Percentiles rank a stretch among this genome's conserved stretches.
Evolutionary conservation across 2,888 invertebrate species (phyloP).

Genomic region (Sesamia inferens): DNA sequence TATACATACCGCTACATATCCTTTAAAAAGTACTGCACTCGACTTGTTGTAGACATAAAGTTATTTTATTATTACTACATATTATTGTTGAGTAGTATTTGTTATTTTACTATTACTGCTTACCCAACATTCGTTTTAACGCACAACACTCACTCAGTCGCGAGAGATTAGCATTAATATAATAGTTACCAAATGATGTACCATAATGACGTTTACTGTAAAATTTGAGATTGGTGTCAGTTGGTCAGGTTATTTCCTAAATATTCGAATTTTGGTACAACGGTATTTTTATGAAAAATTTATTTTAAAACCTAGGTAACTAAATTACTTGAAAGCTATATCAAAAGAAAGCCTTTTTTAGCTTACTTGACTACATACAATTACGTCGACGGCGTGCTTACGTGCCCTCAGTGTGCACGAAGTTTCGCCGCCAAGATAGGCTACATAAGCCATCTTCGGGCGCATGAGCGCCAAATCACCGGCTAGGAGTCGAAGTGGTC

Average conservation of each 20-base stretch:
- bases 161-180: constrained; percentile 1
- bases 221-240: constrained; percentile 39
- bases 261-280: background rate
- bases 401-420: too few species aligned
- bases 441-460: too few species aligned
- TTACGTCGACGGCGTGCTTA: too few species aligned
- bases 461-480: too few species aligned
- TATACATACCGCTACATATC: too few species aligned
- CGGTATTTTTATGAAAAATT: background rate
- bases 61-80: too few species aligned
- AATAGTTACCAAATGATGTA: constrained; percentile 19
- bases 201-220: constrained; percentile 14
- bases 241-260: constrained; percentile 22
- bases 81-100: too few species aligned
- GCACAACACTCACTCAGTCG: background rate
- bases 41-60: background rate
- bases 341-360: background rate
- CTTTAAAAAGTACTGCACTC: background rate
- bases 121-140: background rate
- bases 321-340: background rate
- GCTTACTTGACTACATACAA: too few species aligned
- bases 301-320: background rate
- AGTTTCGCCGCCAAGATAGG: too few species aligned
- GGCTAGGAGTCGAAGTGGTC: too few species aligned
- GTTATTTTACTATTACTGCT: too few species aligned